These are phyloP conservation scores for Dipodomys stephensi DNA, from an alignment of 2,113 vertebrate species.

Conservation along the genomic window DNA sequence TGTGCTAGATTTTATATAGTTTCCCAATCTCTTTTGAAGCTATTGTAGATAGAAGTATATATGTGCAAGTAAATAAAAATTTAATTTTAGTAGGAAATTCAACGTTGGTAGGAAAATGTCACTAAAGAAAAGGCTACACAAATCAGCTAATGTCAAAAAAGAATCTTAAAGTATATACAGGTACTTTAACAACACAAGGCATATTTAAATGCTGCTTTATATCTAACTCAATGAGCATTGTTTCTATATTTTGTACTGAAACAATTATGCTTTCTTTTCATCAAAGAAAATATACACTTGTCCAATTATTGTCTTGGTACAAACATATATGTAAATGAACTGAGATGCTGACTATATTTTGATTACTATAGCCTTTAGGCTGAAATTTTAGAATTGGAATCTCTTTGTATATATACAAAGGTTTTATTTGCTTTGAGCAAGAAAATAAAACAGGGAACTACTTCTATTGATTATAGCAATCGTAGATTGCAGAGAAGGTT, in stretches of 20 bases:
- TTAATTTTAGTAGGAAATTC: background rate
- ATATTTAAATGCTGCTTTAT: background rate
- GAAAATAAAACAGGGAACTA: background rate
- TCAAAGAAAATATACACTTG: background rate
- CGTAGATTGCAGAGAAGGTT: background rate
- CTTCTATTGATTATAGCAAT: background rate
- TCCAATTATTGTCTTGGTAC: slow-evolving; percentile 24
- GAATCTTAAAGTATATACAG: background rate
- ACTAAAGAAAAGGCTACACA: background rate
- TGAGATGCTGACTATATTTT: background rate
- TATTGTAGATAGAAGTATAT: background rate
- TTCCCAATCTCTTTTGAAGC: background rate
- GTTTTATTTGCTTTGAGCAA: slow-evolving; percentile 6
- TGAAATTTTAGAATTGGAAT: slow-evolving; percentile 6
- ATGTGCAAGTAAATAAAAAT: background rate
- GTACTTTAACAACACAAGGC: background rate
- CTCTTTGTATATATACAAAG: background rate
- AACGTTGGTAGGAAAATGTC: background rate
- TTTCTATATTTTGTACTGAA: background rate
- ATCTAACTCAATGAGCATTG: background rate
- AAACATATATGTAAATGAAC: background rate
- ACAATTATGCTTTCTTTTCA: background rate
- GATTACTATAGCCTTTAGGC: background rate
- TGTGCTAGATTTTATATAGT: background rate
- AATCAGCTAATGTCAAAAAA: background rate